A percentile compares a stretch with the other conserved stretches of the same genome.
phyloP scores from a whole-genome alignment of 2,113 vertebrate species.

The Indri indri region DNA sequence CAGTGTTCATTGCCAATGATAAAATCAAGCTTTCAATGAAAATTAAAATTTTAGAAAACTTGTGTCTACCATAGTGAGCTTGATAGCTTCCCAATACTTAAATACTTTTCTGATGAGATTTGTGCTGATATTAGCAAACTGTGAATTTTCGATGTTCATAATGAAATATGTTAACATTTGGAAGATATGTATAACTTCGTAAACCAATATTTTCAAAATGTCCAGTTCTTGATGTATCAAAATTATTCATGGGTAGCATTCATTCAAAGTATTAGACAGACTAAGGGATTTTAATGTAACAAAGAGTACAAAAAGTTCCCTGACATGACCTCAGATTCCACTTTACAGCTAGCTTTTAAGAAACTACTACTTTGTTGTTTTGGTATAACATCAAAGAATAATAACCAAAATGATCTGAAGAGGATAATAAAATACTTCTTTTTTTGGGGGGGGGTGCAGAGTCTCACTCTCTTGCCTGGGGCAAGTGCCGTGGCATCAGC shows the following conservation, averaged over 20 bases:
- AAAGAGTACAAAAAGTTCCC: neutral
- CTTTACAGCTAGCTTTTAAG: neutral
- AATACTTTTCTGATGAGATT: neutral
- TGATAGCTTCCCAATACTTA: neutral
- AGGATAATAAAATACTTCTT: neutral
- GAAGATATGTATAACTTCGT: neutral
- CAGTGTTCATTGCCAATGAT: neutral
- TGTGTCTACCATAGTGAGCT: neutral
- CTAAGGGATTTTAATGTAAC: neutral
- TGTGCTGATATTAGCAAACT: neutral
- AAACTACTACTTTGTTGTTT: neutral
- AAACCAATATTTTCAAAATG: neutral
- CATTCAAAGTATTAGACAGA: neutral
- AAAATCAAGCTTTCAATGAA: neutral
- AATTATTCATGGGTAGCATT: neutral
- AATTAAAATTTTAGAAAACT: slow-evolving; percentile 25
- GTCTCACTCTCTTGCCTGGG: too few relatives aligned
- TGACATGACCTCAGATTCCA: neutral
- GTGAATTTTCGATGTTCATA: neutral
- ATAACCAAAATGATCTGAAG: neutral
- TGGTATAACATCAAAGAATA: neutral
- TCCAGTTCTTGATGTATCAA: neutral
- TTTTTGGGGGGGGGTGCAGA: too few relatives aligned
- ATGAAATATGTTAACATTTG: neutral
- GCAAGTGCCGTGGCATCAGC: too few relatives aligned